Evolutionary conservation across 2,888 invertebrate species (phyloP).

Genomic region (Axea sp.): DNA sequence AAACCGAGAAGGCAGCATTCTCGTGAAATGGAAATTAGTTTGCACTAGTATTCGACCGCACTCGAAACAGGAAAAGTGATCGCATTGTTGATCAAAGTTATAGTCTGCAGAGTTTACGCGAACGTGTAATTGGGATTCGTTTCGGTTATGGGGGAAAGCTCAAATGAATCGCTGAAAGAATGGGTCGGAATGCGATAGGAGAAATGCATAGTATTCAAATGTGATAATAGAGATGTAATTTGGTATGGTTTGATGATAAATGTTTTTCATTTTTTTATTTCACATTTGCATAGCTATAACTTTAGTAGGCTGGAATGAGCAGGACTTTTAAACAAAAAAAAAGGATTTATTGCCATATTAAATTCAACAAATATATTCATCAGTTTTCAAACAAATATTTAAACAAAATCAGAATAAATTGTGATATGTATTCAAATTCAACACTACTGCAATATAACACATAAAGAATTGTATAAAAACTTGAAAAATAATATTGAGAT

Average conservation of each 20-base stretch:
- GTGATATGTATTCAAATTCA: too few relatives aligned
- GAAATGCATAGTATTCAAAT: constrained; percentile 4
- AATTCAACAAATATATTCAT: too few relatives aligned
- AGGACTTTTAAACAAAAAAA: neutral
- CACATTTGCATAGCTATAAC: constrained; percentile 4
- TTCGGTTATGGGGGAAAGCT: constrained; percentile 11
- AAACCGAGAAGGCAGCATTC: constrained; percentile 19
- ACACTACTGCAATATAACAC: too few relatives aligned
- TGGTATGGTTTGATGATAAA: constrained; percentile 31
- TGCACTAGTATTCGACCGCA: neutral
- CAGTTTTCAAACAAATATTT: too few relatives aligned
- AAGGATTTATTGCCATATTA: too few relatives aligned
- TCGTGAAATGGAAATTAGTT: constrained; percentile 27
- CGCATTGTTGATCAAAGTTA: constrained; percentile 31
- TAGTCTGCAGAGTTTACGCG: constrained; percentile 29
- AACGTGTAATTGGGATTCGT: constrained; percentile 14
- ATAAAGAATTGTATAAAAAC: too few relatives aligned
- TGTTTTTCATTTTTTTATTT: constrained; percentile 8
- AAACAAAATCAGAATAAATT: too few relatives aligned
- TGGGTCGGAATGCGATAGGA: constrained; percentile 5
- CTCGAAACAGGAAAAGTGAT: constrained; percentile 19
- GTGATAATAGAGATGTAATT: constrained; percentile 40
- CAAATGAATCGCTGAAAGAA: constrained; percentile 8
- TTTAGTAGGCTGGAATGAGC: constrained; percentile 3
- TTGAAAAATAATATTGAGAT: too few relatives aligned